Base-by-base conservation (phyloP, 2,888 invertebrate species). In the Isotomurus palustris region DNA sequence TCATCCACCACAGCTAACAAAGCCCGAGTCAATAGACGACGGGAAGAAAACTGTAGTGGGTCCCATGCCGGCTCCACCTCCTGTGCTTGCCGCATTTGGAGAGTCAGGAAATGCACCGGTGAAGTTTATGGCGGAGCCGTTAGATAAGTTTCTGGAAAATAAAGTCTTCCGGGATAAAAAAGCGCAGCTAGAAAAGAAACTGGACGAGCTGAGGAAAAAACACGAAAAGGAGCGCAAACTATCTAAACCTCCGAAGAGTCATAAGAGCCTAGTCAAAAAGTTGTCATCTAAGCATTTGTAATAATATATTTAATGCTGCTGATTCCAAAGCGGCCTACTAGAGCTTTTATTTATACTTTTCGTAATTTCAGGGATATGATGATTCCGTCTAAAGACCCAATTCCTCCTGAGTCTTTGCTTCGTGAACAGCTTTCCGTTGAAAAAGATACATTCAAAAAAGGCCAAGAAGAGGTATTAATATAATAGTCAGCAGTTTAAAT, bases 161-260 rank as follows among this genome's bases (percentile, higher is more conserved):
- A 94, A 94, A 76, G 74, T 83, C 40, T 89, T 91, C 14, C 84
- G 84, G 54, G 92, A 93, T 72, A 90, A 91, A 73, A 82, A 85
- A 41, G 73, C 82, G 1, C 93, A 94, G 74, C 77, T 93, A 67
- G 89, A 92, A 54, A 90, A 92, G 73, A 93, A 94, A 73, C 75
- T 95, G 55, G 91, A 93, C 71, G 80, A 84, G 27, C 74, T 94
- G 57, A 80, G 86, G 53, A 85, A 88, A 73, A 91, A 90, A 71
- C 86, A 87, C 72, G 89, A 89, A 69, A 88, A 89, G 76, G 80
- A 75, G 62, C 74, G 72, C 43, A 69, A 64, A 53, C 62, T 66
- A 38, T 47, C 54, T 36, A 69, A 66, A 48, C 57, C 55, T 45
- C 64, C 61, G 2, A 58, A 59, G 35, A 83, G 84, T 71, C 84